Percentiles rank a stretch among this genome's conserved stretches.
phyloP scores from a whole-genome alignment of 2,888 invertebrate genomes.

The Rosalia funebris region DNA sequence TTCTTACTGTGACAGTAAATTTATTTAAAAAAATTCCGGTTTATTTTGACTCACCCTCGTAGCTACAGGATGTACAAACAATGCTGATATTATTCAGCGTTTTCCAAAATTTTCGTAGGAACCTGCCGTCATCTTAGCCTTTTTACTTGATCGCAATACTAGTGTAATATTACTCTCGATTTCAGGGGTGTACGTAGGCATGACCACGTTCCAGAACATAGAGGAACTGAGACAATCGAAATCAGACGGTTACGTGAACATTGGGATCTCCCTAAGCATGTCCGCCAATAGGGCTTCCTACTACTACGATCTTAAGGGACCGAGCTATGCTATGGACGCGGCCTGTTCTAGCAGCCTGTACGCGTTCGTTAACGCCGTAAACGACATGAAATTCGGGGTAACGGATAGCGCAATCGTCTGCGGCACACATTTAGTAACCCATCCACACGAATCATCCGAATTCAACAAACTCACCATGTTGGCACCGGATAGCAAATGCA shows the following conservation, averaged over 20 bases:
- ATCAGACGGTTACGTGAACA: slow-evolving; percentile 39
- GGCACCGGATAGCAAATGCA: slow-evolving; percentile 59
- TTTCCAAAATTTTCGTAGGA: too few species aligned
- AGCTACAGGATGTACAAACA: too few species aligned
- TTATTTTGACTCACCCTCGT: too few species aligned
- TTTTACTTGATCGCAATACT: too few species aligned
- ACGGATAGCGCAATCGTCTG: slow-evolving; percentile 40
- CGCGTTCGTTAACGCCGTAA: slow-evolving; percentile 44
- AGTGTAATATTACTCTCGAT: too few species aligned
- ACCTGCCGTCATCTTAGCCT: too few species aligned
- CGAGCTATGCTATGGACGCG: slow-evolving; percentile 48
- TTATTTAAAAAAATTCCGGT: too few species aligned
- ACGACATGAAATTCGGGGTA: slow-evolving; percentile 37
- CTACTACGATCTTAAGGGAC: slow-evolving; percentile 49
- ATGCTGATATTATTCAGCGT: too few species aligned
- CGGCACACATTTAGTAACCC: slow-evolving; percentile 40
- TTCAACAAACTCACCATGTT: slow-evolving; percentile 41
- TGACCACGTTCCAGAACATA: slow-evolving; percentile 19
- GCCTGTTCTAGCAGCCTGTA: slow-evolving; percentile 49
- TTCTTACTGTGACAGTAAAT: too few species aligned
- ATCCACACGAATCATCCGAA: slow-evolving; percentile 45
- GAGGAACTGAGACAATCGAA: slow-evolving; percentile 20
- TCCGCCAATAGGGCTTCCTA: slow-evolving; percentile 47
- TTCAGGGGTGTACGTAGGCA: slow-evolving; percentile 43
- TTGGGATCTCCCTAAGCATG: slow-evolving; percentile 33